These are phyloP conservation scores for Solen grandis DNA, from an alignment of 1,140 invertebrate genomes.

Conservation along the genomic window DNA sequence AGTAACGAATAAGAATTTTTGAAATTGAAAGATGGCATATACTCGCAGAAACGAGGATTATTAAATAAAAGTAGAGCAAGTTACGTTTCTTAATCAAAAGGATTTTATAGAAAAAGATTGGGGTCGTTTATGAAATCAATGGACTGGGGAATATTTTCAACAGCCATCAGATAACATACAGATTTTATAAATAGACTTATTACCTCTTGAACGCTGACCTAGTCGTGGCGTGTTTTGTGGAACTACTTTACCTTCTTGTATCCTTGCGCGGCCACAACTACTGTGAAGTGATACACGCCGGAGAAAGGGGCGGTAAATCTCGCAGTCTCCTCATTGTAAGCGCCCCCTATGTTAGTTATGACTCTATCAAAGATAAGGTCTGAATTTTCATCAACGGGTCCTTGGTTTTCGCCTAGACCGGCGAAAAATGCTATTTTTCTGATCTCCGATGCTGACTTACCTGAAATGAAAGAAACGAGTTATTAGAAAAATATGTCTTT, in stretches of 20 bases:
- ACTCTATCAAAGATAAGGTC: conserved; percentile 76
- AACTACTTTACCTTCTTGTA: conserved; percentile 75
- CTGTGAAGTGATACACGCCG: conserved; percentile 77
- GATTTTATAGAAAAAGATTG: too few species aligned
- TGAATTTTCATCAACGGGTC: conserved; percentile 67
- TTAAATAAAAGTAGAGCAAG: too few species aligned
- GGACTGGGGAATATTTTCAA: too few species aligned
- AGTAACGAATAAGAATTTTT: too few species aligned
- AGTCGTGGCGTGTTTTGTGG: too few species aligned
- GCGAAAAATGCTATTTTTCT: conserved; percentile 76
- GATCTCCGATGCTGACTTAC: conserved; percentile 55
- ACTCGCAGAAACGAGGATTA: too few species aligned
- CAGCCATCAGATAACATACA: too few species aligned
- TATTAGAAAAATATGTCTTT: not conserved
- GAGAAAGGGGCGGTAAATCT: conserved; percentile 76
- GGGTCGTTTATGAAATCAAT: too few species aligned
- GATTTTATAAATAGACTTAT: too few species aligned
- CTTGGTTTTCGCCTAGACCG: conserved; percentile 73
- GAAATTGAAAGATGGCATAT: too few species aligned
- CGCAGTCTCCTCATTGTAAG: conserved; percentile 71
- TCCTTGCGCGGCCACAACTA: conserved; percentile 78
- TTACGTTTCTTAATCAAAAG: too few species aligned
- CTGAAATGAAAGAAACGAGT: conserved; percentile 57
- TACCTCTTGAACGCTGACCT: too few species aligned
- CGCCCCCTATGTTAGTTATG: conserved; percentile 75